Base-by-base conservation (phyloP, 2,113 vertebrate genomes). In the Sardina pilchardus region DNA sequence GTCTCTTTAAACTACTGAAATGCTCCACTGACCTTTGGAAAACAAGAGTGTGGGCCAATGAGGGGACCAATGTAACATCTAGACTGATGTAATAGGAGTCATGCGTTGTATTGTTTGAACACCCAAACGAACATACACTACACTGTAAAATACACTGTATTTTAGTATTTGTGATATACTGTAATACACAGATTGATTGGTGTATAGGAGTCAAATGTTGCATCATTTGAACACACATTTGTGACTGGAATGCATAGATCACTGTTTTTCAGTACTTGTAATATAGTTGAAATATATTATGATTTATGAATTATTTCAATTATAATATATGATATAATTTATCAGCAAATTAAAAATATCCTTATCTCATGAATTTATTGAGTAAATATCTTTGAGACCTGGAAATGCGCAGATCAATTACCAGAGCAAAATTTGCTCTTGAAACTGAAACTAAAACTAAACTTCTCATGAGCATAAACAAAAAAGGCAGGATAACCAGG, bases 401-500 rank as follows among this genome's bases (percentile, higher is more conserved):
- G 30, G 71, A 17, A 12, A 16, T 78, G 9, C 19, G 14, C 2
- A 34, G 56, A 30, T 71, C 34, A 17, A 78, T 17, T 17, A 59
- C 6, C 5, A 16, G 16, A 50, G n/a, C 34, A 71, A 36, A 39
- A 78, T 78, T 78, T 78, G 16, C 71, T 78, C 10, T 78, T 78
- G 30, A 78, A 39, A 34, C 14, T 78, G 1, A 16, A 4, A 16
- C 4, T 75, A 9, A 63, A 21, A n/a, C 6, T 5, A n/a, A 63
- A 5, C 30, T 0, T 75, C 30, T 78, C 19, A 16, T 78, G 71
- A 16, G 30, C 3, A 39, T 34, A 78, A 78, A 36, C 71, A 39
- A 78, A 78, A 36, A 78, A 78, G 30, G 34, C 71, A 78, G 71
- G 26, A 78, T 78, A 78, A 78, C 34, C 36, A 78, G 71, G 39